phyloP scores from a whole-genome alignment of 2,113 vertebrate species.

The Shinisaurus crocodilurus region DNA sequence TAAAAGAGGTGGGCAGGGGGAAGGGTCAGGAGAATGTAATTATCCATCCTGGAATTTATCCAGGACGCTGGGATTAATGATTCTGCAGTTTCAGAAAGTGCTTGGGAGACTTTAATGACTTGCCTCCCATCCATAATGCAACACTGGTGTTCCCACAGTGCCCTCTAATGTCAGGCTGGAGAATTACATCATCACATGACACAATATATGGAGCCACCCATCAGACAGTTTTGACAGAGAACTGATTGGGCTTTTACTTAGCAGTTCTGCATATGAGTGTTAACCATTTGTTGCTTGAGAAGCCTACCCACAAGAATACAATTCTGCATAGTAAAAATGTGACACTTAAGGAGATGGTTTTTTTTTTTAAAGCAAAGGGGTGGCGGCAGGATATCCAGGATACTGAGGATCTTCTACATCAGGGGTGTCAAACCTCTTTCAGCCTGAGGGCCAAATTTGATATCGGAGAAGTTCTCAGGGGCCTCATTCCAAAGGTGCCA shows the following conservation, averaged over 20 bases:
- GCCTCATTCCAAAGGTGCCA: too few relatives aligned
- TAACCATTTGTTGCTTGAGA: conserved; percentile 39
- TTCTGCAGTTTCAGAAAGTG: conserved; percentile 46
- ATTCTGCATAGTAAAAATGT: conserved; percentile 37
- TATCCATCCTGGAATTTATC: conserved; percentile 62
- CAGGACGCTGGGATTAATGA: conserved; percentile 51
- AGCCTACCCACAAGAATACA: conserved; percentile 15
- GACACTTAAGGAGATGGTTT: neutral
- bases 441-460: too few relatives aligned
- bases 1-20: conserved; percentile 34
- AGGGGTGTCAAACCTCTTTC: too few relatives aligned
- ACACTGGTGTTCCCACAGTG: conserved; percentile 25
- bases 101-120: conserved; percentile 63
- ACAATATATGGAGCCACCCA: neutral
- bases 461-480: too few relatives aligned
- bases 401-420: neutral
- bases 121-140: conserved; percentile 36
- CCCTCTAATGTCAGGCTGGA: conserved; percentile 37
- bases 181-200: conserved; percentile 26
- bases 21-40: conserved; percentile 61
- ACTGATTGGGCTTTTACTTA: neutral
- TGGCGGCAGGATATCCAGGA: too few relatives aligned
- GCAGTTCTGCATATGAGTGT: conserved; percentile 19
- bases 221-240: conserved; percentile 32
- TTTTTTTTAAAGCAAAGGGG: neutral